Conservation (phyloP, 1,140 invertebrate genomes). For the Aphaenogaster ashmeadi region DNA sequence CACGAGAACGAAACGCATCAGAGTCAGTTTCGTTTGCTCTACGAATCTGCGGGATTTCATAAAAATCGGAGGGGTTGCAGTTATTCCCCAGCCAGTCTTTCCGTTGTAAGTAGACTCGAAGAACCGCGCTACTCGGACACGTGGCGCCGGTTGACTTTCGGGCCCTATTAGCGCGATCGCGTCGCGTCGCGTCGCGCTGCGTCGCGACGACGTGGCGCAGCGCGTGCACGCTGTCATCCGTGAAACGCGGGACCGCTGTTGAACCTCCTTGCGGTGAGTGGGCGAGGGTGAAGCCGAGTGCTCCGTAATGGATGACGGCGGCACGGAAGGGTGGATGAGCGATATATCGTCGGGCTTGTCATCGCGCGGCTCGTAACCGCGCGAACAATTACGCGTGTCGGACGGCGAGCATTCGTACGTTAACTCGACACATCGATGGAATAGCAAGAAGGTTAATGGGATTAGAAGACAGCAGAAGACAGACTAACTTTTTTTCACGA, state of each 20-base stretch:
- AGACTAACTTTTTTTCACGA: not conserved
- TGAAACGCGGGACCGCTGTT: conserved; percentile 76
- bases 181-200: conserved; percentile 38
- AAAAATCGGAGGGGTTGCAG: not conserved
- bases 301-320: conserved; percentile 71
- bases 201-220: conserved; percentile 47
- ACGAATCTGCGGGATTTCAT: not conserved
- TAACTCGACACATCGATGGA: conserved; percentile 45
- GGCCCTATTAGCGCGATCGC: conserved; percentile 72
- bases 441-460: conserved; percentile 35
- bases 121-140: conserved; percentile 67
- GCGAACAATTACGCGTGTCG: conserved; percentile 60
- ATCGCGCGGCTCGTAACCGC: conserved; percentile 57
- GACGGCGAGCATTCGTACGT: conserved; percentile 28
- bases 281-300: conserved; percentile 72
- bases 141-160: conserved; percentile 73
- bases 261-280: conserved; percentile 75
- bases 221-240: conserved; percentile 73
- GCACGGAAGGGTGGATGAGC: conserved; percentile 74
- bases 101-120: conserved; percentile 42
- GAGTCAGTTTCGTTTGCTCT: not conserved
- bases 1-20: not conserved
- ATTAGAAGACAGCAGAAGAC: conserved; percentile 20
- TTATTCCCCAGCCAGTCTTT: conserved; percentile 7
- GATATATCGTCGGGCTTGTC: conserved; percentile 74